Conservation (phyloP, 2,113 vertebrate species). For the Daubentonia madagascariensis region DNA sequence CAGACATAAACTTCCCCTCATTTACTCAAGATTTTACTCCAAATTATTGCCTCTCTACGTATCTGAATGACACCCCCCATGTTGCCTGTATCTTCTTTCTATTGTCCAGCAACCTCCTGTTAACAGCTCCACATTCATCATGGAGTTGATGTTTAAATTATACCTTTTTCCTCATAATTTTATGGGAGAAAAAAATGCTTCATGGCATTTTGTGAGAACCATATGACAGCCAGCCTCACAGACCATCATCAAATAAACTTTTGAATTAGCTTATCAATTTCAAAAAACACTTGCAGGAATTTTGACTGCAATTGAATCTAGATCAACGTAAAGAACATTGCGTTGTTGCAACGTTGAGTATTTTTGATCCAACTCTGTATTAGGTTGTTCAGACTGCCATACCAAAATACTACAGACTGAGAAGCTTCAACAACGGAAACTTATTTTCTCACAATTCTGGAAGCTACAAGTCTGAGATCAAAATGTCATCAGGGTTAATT, state of each 20-base stretch:
- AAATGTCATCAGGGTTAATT: neutral
- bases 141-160: neutral
- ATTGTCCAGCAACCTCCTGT: neutral
- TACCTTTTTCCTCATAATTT: neutral
- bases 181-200: no score
- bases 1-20: neutral
- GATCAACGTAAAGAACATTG: neutral
- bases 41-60: neutral
- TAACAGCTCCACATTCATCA: neutral
- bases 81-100: neutral
- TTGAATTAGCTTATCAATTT: neutral
- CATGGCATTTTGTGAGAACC: neutral
- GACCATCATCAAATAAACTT: neutral
- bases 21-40: neutral
- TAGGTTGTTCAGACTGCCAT: neutral
- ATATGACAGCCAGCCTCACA: neutral
- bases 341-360: neutral
- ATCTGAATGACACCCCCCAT: neutral
- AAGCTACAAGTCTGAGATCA: neutral
- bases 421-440: neutral
- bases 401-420: neutral
- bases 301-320: neutral
- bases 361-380: neutral
- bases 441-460: neutral
- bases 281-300: neutral